Percentiles rank a stretch among this genome's conserved stretches.
Evolutionary conservation across 2,888 invertebrate genomes (phyloP).

Genomic region (Andrena fulva): DNA sequence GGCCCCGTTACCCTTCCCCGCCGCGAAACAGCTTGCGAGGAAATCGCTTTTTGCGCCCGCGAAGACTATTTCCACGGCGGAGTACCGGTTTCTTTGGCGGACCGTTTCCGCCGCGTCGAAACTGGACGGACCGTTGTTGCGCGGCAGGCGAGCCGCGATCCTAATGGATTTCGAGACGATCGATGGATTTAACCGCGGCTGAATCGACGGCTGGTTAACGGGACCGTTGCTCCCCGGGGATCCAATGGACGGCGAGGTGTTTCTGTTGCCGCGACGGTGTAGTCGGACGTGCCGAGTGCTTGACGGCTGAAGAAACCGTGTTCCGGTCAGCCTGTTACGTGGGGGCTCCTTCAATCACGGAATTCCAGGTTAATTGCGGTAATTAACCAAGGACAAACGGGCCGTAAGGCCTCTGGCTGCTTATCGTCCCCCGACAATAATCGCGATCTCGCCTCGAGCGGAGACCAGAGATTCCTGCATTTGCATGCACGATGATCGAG

Average conservation of each 20-base stretch:
- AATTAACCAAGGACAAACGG: slow-evolving; percentile 44
- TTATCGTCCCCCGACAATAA: slow-evolving; percentile 44
- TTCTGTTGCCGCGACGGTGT: not conserved
- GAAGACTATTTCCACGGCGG: not conserved
- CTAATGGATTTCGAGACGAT: slow-evolving; percentile 3
- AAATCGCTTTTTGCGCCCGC: slow-evolving; percentile 8
- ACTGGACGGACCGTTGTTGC: too few species aligned
- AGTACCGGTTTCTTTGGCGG: too few species aligned
- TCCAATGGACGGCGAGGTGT: not conserved
- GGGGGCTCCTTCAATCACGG: not conserved
- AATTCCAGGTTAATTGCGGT: slow-evolving; percentile 10
- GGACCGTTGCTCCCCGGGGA: not conserved
- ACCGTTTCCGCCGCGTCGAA: too few species aligned
- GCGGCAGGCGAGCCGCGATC: not conserved
- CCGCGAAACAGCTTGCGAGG: slow-evolving; percentile 35
- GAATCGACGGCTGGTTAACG: slow-evolving; percentile 29
- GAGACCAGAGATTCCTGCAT: slow-evolving; percentile 41
- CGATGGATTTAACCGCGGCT: slow-evolving; percentile 15
- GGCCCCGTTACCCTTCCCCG: slow-evolving; percentile 32
- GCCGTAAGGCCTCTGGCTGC: slow-evolving; percentile 14
- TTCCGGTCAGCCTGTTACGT: slow-evolving; percentile 27
- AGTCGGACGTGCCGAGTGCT: not conserved
- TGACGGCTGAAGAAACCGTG: slow-evolving; percentile 3
- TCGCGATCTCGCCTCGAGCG: slow-evolving; percentile 43
- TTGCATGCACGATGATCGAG: slow-evolving; percentile 62